phyloP scores from a whole-genome alignment of 1,140 invertebrate genomes.

The Olivierus martensii region DNA sequence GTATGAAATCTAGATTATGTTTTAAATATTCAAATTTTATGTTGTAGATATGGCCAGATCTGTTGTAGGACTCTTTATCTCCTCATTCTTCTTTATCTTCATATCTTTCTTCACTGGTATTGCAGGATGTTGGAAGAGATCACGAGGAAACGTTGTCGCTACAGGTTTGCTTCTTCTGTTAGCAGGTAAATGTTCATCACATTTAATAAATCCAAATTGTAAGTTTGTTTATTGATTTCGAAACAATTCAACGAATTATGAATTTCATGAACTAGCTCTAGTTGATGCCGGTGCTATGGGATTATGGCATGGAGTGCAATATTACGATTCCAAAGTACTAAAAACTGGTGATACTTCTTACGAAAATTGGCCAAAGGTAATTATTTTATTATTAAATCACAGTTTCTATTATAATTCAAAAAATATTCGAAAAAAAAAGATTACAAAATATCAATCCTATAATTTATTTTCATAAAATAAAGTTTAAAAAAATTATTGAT shows the following conservation, averaged over 20 bases:
- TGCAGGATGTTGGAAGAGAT: conserved; percentile 79
- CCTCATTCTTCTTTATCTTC: conserved; percentile 75
- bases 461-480: too few species aligned
- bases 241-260: too few species aligned
- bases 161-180: conserved; percentile 82
- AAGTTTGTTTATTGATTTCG: too few species aligned
- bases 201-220: too few species aligned
- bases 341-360: conserved; percentile 64
- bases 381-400: too few species aligned
- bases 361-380: conserved; percentile 76
- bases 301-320: conserved; percentile 87
- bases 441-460: too few species aligned
- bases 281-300: conserved; percentile 83
- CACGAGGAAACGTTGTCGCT: conserved; percentile 79
- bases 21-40: too few species aligned
- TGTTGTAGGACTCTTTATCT: conserved; percentile 79
- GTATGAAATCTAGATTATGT: too few species aligned
- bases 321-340: conserved; percentile 85
- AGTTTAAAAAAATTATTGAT: too few species aligned
- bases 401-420: too few species aligned
- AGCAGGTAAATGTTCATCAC: conserved; percentile 64
- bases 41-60: conserved; percentile 76
- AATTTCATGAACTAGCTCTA: conserved; percentile 43
- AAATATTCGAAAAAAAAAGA: too few species aligned
- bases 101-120: conserved; percentile 87